Conservation (phyloP, 2,888 invertebrate genomes). For the Malthinus seriepunctatus region DNA sequence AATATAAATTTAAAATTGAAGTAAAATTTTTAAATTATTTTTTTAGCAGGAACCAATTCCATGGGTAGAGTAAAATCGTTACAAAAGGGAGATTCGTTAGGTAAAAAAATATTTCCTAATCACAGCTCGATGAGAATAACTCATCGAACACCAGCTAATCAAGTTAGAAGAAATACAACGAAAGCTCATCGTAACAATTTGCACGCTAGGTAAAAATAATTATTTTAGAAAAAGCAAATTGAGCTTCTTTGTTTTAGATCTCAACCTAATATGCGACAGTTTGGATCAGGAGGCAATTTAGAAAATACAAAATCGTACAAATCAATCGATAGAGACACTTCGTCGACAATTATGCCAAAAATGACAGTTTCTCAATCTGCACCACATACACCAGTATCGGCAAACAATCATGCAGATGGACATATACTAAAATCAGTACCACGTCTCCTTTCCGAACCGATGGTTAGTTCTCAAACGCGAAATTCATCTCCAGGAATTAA, state of each 20-base stretch:
- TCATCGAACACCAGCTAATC: conserved; percentile 57
- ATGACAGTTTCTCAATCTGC: conserved; percentile 53
- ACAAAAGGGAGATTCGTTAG: conserved; percentile 43
- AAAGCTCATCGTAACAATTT: conserved; percentile 50
- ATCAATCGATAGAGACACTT: conserved; percentile 47
- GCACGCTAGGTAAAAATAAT: conserved; percentile 46
- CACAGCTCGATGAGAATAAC: conserved; percentile 63
- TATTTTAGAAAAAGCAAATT: neutral
- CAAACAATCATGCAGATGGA: conserved; percentile 45
- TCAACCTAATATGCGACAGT: conserved; percentile 53
- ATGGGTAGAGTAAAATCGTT: conserved; percentile 50
- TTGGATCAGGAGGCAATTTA: conserved; percentile 49
- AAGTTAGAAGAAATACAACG: conserved; percentile 62
- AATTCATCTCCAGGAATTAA: conserved; percentile 40
- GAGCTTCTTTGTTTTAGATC: conserved; percentile 41
- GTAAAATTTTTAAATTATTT: neutral
- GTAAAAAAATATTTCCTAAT: conserved; percentile 50
- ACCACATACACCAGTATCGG: conserved; percentile 54
- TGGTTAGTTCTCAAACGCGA: conserved; percentile 37
- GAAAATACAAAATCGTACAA: conserved; percentile 49
- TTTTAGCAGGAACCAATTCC: conserved; percentile 46
- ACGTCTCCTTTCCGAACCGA: conserved; percentile 51
- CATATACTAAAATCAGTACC: conserved; percentile 47
- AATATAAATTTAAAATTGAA: conserved; percentile 18
- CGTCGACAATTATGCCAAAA: conserved; percentile 42